phyloP scores from a whole-genome alignment of 1,140 invertebrate genomes.

The Ceratina japonica region DNA sequence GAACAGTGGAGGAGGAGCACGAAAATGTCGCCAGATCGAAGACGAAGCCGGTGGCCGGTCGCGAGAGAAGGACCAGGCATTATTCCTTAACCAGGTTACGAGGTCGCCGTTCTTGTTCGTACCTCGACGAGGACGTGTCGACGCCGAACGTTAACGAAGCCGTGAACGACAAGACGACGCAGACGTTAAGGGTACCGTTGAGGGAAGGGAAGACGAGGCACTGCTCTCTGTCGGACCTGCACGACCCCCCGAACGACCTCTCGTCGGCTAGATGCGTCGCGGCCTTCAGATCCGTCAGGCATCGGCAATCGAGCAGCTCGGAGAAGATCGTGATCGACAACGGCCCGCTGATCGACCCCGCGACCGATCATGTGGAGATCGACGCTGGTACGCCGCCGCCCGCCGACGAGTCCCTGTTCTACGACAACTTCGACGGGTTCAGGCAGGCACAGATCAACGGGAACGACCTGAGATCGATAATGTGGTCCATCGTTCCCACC shows the following conservation, averaged over 20 bases:
- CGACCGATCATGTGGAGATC: slow-evolving; percentile 68
- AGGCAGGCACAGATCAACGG: slow-evolving; percentile 74
- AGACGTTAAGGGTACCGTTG: slow-evolving; percentile 21
- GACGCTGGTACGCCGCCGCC: slow-evolving; percentile 74
- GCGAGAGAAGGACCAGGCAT: slow-evolving; percentile 19
- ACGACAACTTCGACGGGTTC: slow-evolving; percentile 72
- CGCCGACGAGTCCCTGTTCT: slow-evolving; percentile 74
- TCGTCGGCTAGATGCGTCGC: slow-evolving; percentile 57
- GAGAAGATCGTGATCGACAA: slow-evolving; percentile 54
- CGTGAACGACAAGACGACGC: slow-evolving; percentile 21
- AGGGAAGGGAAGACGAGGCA: slow-evolving; percentile 49
- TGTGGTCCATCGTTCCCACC: slow-evolving; percentile 74
- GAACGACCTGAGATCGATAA: slow-evolving; percentile 73
- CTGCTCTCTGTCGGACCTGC: slow-evolving; percentile 69
- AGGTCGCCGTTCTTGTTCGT: slow-evolving; percentile 9
- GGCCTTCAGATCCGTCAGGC: slow-evolving; percentile 64
- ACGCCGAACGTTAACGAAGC: background rate
- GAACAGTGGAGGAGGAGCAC: background rate
- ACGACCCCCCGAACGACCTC: slow-evolving; percentile 58
- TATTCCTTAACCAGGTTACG: slow-evolving; percentile 26
- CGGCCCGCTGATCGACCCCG: slow-evolving; percentile 8
- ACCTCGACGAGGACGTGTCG: slow-evolving; percentile 6
- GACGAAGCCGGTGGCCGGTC: slow-evolving; percentile 11
- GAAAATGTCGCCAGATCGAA: slow-evolving; percentile 14
- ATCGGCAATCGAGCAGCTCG: slow-evolving; percentile 25